Evolutionary conservation across 2,888 invertebrate genomes (phyloP).

Genomic region (Pomacea canaliculata): DNA sequence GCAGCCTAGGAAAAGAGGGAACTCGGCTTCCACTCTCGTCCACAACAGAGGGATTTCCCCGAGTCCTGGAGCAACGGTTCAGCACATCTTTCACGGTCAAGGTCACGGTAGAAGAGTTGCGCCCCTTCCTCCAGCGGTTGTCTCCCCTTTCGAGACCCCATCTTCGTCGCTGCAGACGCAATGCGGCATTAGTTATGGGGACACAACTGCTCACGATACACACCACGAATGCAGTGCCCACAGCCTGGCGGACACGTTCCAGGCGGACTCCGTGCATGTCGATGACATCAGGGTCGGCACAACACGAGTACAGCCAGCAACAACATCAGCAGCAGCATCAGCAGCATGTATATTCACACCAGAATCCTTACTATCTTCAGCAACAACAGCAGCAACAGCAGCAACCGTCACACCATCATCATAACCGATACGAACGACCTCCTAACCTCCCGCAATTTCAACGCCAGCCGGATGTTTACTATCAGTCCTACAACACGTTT

Average conservation of each 20-base stretch:
- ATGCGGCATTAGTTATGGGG: no score
- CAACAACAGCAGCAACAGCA: not conserved
- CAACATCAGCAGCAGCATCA: constrained; percentile 8
- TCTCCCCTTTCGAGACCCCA: constrained; percentile 13
- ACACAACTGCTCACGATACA: not conserved
- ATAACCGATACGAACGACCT: not conserved
- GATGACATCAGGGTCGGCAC: no score
- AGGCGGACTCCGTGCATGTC: not conserved
- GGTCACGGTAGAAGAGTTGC: constrained; percentile 6
- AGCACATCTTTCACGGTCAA: not conserved
- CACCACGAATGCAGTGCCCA: no score
- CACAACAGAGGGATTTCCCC: not conserved
- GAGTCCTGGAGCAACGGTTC: not conserved
- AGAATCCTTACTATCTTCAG: not conserved
- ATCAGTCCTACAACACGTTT: constrained; percentile 6
- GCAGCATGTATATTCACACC: not conserved
- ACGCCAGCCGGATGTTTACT: constrained; percentile 1
- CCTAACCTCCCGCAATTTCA: constrained; percentile 15
- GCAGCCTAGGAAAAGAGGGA: not conserved
- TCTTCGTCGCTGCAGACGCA: not conserved
- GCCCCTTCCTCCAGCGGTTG: constrained; percentile 10
- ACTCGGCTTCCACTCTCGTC: not conserved
- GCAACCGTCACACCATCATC: not conserved
- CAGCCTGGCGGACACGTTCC: no score
- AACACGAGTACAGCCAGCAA: not conserved